A percentile compares a stretch with the other conserved stretches of the same genome.
Conservation (phyloP, 2,113 vertebrate species). For the Acrocephalus kingi region DNA sequence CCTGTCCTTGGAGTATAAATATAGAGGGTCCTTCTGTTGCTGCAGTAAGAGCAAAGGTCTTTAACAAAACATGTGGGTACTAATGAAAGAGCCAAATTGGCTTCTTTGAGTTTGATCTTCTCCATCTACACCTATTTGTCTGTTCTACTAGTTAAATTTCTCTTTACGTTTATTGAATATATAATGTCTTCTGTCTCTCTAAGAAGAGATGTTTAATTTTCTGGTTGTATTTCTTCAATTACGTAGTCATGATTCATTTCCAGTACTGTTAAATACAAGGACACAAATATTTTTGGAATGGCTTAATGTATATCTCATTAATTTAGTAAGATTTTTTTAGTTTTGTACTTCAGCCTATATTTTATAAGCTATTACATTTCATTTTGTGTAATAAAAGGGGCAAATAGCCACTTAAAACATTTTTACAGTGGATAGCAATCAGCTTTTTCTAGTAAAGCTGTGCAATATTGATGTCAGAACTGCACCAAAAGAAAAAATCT, state of each 20-base stretch:
- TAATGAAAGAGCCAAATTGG: background rate
- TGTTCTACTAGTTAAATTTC: background rate
- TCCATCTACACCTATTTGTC: background rate
- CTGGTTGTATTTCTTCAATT: background rate
- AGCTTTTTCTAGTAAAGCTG: background rate
- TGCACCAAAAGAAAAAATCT: background rate
- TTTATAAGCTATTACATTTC: background rate
- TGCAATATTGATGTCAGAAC: background rate
- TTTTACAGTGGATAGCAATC: background rate
- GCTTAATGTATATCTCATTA: background rate
- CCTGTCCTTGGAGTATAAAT: background rate
- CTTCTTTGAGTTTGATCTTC: background rate
- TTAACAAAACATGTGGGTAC: background rate
- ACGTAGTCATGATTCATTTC: background rate
- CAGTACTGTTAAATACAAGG: background rate
- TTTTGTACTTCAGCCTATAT: background rate
- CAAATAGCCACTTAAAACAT: background rate
- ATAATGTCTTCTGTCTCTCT: background rate
- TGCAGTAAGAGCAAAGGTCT: background rate
- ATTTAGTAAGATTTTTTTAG: background rate
- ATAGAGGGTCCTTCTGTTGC: background rate
- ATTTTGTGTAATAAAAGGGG: background rate
- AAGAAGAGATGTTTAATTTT: background rate
- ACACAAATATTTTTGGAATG: background rate
- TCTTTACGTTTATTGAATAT: background rate